These are phyloP conservation scores for Agonopterix subpropinquella DNA, from an alignment of 2,888 invertebrate genomes.

Conservation along the genomic window DNA sequence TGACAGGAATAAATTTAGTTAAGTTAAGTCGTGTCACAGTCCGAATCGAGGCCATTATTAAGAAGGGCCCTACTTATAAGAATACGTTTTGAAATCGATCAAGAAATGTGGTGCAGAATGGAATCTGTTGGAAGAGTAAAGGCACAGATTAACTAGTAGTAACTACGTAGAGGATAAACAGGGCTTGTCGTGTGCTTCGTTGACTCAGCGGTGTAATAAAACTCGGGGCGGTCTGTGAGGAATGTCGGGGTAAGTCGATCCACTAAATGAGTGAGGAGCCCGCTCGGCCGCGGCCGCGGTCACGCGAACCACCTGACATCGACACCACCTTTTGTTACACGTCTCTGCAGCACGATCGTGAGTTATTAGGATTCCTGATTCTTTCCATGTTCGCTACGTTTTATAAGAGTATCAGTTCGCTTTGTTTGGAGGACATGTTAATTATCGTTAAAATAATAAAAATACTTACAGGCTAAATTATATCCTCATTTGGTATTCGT, in stretches of 20 bases:
- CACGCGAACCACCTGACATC: conserved; percentile 62
- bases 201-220: conserved; percentile 40
- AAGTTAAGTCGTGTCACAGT: no score
- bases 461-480: background rate
- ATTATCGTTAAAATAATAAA: background rate
- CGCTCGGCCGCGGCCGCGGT: conserved; percentile 44
- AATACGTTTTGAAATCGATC: no score
- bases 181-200: conserved; percentile 4
- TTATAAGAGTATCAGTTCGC: background rate
- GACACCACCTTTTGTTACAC: conserved; percentile 46
- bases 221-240: conserved; percentile 37
- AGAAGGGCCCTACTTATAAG: no score
- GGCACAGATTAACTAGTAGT: no score
- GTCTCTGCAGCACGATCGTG: conserved; percentile 37
- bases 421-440: background rate
- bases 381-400: conserved; percentile 34
- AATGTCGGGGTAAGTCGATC: conserved; percentile 62
- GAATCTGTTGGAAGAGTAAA: no score
- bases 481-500: background rate
- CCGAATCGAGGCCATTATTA: no score
- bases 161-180: no score
- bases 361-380: conserved; percentile 46
- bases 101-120: no score
- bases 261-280: conserved; percentile 52
- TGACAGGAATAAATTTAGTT: no score